phyloP scores from a whole-genome alignment of 2,113 vertebrate genomes.

The Cottus gobio region DNA sequence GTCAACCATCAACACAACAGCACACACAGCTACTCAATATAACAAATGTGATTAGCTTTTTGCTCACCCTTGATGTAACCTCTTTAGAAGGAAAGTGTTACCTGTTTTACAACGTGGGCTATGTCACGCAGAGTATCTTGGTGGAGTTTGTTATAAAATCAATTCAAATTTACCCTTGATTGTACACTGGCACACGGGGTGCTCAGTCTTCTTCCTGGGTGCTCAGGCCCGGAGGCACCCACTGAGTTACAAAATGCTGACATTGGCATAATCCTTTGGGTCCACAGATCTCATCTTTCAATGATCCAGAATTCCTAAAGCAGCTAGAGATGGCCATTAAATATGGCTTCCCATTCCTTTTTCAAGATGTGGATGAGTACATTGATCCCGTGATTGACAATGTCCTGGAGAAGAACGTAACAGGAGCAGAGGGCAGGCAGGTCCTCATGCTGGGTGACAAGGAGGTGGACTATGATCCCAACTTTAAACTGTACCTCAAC shows the following conservation, averaged over 20 bases:
- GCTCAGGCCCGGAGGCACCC: background rate
- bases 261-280: background rate
- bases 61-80: background rate
- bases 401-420: slow-evolving; percentile 93
- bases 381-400: slow-evolving; percentile 96
- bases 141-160: background rate
- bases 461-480: slow-evolving; percentile 94
- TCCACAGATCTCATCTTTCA: slow-evolving; percentile 92
- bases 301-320: slow-evolving; percentile 95
- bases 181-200: background rate
- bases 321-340: slow-evolving; percentile 95
- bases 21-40: background rate
- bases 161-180: background rate
- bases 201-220: background rate
- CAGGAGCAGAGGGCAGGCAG: slow-evolving; percentile 86
- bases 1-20: background rate
- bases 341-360: slow-evolving; percentile 93
- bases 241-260: background rate
- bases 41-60: background rate
- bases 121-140: background rate
- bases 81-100: background rate
- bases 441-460: slow-evolving; percentile 93
- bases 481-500: slow-evolving; percentile 94
- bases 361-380: slow-evolving; percentile 95
- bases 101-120: background rate